phyloP scores from a whole-genome alignment of 2,888 invertebrate species.

The Odiellus spinosus region DNA sequence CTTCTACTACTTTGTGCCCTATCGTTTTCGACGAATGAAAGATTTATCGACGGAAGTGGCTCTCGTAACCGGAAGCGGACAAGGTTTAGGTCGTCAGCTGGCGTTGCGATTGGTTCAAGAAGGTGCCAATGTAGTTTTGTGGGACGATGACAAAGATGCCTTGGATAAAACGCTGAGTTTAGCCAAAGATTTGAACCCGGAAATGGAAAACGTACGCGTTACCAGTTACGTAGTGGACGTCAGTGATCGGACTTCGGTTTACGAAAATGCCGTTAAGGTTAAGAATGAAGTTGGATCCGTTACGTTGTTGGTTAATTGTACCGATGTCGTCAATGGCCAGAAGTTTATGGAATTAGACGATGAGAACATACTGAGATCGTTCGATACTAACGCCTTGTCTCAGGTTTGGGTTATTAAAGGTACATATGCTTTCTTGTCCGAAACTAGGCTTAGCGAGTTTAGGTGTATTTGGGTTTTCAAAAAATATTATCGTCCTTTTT shows the following conservation, averaged over 20 bases:
- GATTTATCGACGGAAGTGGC: slow-evolving; percentile 58
- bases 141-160: slow-evolving; percentile 64
- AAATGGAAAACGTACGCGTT: slow-evolving; percentile 46
- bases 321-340: slow-evolving; percentile 72
- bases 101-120: slow-evolving; percentile 54
- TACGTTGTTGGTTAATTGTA: slow-evolving; percentile 75
- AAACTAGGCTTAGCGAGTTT: too few species aligned
- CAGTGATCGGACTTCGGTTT: slow-evolving; percentile 61
- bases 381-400: slow-evolving; percentile 74
- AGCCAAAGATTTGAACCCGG: slow-evolving; percentile 34
- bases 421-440: too few species aligned
- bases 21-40: slow-evolving; percentile 34
- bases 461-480: too few species aligned
- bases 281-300: slow-evolving; percentile 63
- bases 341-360: slow-evolving; percentile 68
- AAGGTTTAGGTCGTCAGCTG: slow-evolving; percentile 63
- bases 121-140: slow-evolving; percentile 61
- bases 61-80: slow-evolving; percentile 73
- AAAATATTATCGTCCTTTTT: too few species aligned
- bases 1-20: slow-evolving; percentile 33
- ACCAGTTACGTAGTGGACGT: slow-evolving; percentile 68
- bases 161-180: slow-evolving; percentile 62
- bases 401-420: slow-evolving; percentile 69
- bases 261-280: slow-evolving; percentile 53
- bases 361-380: slow-evolving; percentile 65